Conservation (phyloP, 2,888 invertebrate genomes). For the Agrochola macilenta region DNA sequence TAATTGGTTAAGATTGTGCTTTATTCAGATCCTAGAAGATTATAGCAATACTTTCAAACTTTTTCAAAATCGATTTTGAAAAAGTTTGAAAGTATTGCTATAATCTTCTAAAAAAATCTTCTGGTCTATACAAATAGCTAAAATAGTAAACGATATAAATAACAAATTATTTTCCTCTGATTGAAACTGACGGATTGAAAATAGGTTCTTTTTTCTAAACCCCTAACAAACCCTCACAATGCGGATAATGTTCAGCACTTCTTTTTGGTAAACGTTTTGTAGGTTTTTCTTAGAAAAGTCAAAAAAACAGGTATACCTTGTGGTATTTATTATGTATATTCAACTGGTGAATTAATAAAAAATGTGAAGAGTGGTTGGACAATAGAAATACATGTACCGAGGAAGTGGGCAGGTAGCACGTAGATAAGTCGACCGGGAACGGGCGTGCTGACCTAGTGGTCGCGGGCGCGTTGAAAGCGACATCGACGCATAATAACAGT, state of each 20-base stretch:
- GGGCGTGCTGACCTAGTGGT: conserved; percentile 84
- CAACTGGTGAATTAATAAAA: not conserved
- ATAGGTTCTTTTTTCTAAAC: not conserved
- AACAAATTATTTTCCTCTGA: not conserved
- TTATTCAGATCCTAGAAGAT: not conserved
- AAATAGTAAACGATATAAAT: not conserved
- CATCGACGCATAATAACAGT: conserved; percentile 82
- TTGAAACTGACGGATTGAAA: not conserved
- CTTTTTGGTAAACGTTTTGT: not conserved
- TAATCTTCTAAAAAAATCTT: too few relatives aligned
- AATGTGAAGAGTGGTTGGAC: not conserved
- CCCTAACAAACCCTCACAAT: not conserved
- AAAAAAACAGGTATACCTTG: not conserved
- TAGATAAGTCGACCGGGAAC: conserved; percentile 50
- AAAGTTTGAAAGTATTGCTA: too few relatives aligned
- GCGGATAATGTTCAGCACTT: not conserved
- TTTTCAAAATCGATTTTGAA: conserved; percentile 2
- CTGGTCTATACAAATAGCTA: not conserved
- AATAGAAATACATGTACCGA: conserved; percentile 21
- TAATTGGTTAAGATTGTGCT: conserved; percentile 4
- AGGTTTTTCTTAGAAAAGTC: not conserved
- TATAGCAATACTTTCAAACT: not conserved
- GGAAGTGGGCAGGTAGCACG: conserved; percentile 19
- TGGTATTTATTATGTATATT: not conserved
- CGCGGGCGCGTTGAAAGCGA: conserved; percentile 85